phyloP scores from a whole-genome alignment of 1,140 invertebrate species.

The Leptonema lineaticorne region DNA sequence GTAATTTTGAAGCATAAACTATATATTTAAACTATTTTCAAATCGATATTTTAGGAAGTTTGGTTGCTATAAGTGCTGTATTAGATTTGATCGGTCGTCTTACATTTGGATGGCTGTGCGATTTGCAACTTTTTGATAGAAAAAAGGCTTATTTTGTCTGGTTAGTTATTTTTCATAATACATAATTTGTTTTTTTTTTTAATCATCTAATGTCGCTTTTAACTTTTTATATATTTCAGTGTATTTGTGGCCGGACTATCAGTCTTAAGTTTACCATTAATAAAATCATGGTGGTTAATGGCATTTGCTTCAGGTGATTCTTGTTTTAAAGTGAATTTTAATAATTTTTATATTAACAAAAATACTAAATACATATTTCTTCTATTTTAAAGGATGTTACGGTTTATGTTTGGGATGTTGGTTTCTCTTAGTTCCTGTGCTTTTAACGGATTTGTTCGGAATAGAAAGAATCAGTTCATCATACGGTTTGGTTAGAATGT shows the following conservation, averaged over 20 bases:
- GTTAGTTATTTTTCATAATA: slow-evolving; percentile 46
- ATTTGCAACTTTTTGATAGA: slow-evolving; percentile 69
- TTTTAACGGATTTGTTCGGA: slow-evolving; percentile 71
- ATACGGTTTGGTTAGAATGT: slow-evolving; percentile 72
- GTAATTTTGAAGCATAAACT: not conserved
- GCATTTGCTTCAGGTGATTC: slow-evolving; percentile 55
- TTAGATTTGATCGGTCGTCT: slow-evolving; percentile 69
- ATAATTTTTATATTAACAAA: not conserved
- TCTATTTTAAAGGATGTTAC: slow-evolving; percentile 59
- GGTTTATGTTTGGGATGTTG: slow-evolving; percentile 72
- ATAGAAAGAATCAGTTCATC: slow-evolving; percentile 72
- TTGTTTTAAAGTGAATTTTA: too few relatives aligned
- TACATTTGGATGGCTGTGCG: slow-evolving; percentile 69
- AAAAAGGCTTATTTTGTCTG: slow-evolving; percentile 71
- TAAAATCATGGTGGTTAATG: slow-evolving; percentile 63
- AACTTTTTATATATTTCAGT: slow-evolving; percentile 48
- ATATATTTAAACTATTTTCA: slow-evolving; percentile 2
- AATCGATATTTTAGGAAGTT: slow-evolving; percentile 54
- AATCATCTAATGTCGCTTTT: not conserved
- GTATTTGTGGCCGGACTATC: slow-evolving; percentile 68
- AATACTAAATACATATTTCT: slow-evolving; percentile 21
- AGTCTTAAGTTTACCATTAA: slow-evolving; percentile 65
- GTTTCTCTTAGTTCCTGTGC: slow-evolving; percentile 72
- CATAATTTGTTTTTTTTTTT: not conserved
- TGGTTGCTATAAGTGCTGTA: slow-evolving; percentile 72